Conservation (phyloP, 2,888 invertebrate species). For the Drosophila sordidapex region DNA sequence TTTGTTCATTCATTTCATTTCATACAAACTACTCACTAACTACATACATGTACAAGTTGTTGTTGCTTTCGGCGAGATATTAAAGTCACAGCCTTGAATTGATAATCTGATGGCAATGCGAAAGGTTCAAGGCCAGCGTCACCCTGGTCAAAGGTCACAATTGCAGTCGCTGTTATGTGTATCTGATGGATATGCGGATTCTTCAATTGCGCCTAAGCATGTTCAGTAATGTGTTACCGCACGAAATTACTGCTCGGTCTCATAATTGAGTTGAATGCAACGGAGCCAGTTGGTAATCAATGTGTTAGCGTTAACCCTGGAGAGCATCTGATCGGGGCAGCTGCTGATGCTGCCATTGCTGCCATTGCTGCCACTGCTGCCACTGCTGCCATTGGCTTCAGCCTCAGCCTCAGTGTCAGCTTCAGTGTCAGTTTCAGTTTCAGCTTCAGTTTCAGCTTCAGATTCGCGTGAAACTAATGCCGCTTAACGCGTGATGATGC, state of each 20-base stretch:
- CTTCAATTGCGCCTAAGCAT: constrained; percentile 1
- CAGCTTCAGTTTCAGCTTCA: too few species aligned
- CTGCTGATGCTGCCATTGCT: constrained; percentile 15
- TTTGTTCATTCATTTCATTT: constrained; percentile 23
- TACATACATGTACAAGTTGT: constrained; percentile 2
- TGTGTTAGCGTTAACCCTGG: constrained; percentile 45
- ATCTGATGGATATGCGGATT: not conserved
- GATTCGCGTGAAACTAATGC: not conserved
- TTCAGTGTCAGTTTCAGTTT: not conserved
- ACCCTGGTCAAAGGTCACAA: constrained; percentile 54
- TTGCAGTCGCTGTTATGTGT: constrained; percentile 11
- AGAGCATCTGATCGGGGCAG: constrained; percentile 29
- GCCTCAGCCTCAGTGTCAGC: not conserved
- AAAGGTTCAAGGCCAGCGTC: constrained; percentile 63
- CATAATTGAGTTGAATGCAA: constrained; percentile 28
- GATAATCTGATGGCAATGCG: constrained; percentile 50
- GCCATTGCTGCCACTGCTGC: constrained; percentile 1
- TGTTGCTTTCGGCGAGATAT: constrained; percentile 28
- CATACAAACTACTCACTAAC: constrained; percentile 14
- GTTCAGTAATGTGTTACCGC: not conserved
- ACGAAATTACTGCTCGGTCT: constrained; percentile 27
- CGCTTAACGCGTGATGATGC: not conserved
- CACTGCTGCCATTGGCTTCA: not conserved
- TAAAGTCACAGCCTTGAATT: constrained; percentile 60
- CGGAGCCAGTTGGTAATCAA: constrained; percentile 12